These are phyloP conservation scores for Notarius lentiginosus DNA, from an alignment of 2,113 vertebrate species.

Conservation along the genomic window DNA sequence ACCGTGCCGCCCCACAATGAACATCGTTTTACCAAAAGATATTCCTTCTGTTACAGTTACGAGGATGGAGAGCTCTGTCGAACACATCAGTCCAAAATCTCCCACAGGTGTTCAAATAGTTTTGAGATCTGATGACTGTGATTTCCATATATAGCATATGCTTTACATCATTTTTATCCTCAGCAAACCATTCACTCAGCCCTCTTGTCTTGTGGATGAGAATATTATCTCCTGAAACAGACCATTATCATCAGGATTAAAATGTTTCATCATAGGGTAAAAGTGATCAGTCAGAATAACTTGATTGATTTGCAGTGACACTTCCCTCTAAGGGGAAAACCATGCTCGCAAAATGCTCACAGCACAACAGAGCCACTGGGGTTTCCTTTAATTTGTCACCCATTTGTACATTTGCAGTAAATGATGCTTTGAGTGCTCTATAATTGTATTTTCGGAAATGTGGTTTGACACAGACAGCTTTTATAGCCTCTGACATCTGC, in stretches of 20 bases:
- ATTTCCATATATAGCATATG: background rate
- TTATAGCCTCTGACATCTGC: constrained; percentile 27
- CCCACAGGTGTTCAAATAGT: background rate
- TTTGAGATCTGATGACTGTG: background rate
- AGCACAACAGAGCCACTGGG: background rate
- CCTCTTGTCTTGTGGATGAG: background rate
- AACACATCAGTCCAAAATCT: background rate
- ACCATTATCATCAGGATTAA: background rate
- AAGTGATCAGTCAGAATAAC: background rate
- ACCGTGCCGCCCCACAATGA: no score
- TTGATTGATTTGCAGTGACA: background rate
- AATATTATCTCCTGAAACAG: background rate
- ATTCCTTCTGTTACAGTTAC: background rate
- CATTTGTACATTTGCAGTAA: constrained; percentile 19
- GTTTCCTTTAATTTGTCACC: constrained; percentile 2
- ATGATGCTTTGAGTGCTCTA: constrained; percentile 9
- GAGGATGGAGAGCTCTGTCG: background rate
- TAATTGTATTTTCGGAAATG: constrained; percentile 37
- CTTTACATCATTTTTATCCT: background rate
- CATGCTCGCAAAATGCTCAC: background rate
- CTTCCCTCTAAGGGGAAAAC: background rate
- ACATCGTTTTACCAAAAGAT: background rate
- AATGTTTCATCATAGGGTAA: background rate
- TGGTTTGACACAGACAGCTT: constrained; percentile 25
- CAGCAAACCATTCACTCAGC: background rate